phyloP scores from a whole-genome alignment of 2,113 vertebrate genomes.

The Pygoscelis antarcticus region DNA sequence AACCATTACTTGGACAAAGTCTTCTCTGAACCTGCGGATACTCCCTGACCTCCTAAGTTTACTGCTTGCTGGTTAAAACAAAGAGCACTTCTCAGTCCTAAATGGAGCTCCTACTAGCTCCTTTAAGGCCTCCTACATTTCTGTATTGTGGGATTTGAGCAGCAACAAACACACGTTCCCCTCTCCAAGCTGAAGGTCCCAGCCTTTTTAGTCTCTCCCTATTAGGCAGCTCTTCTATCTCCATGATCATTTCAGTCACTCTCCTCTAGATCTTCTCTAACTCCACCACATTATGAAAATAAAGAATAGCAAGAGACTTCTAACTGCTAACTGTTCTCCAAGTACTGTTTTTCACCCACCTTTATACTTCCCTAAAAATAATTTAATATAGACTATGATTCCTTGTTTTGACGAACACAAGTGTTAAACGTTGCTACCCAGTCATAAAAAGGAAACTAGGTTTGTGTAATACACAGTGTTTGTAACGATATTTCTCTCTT shows the following conservation, averaged over 20 bases:
- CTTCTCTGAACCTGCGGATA: neutral
- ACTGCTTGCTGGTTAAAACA: neutral
- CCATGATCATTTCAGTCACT: neutral
- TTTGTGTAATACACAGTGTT: neutral
- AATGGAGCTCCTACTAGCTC: neutral
- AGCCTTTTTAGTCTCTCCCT: neutral
- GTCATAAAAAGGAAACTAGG: neutral
- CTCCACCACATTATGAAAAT: neutral
- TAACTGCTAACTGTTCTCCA: neutral
- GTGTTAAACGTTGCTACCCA: neutral
- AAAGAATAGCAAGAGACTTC: neutral
- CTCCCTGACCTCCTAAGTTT: neutral
- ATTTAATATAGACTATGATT: neutral
- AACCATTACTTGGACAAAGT: neutral
- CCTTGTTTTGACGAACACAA: neutral
- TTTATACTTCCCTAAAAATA: neutral
- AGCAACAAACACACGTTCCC: neutral
- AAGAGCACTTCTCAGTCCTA: neutral
- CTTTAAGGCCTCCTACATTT: neutral
- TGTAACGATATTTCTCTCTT: neutral
- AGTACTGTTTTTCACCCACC: neutral
- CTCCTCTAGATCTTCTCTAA: neutral
- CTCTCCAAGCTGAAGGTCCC: neutral
- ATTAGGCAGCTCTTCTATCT: neutral
- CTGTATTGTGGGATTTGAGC: neutral